These are phyloP conservation scores for Eriosoma lanigerum DNA, from an alignment of 1,140 invertebrate genomes.

Conservation along the genomic window DNA sequence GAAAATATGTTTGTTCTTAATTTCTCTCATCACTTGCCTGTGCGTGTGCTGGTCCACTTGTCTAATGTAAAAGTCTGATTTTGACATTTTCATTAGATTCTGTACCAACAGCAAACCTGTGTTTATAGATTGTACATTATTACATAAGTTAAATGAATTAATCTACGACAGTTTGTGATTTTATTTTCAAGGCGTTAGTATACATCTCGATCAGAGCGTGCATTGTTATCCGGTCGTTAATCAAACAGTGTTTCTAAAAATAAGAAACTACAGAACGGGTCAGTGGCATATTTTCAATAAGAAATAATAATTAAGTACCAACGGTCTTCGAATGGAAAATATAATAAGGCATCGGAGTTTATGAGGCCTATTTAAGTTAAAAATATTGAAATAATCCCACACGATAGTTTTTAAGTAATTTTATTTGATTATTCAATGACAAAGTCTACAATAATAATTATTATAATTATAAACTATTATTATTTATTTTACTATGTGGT, in stretches of 20 bases:
- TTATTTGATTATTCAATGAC: too few species aligned
- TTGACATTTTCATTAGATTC: conserved; percentile 72
- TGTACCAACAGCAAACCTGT: conserved; percentile 86
- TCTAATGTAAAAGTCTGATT: conserved; percentile 81
- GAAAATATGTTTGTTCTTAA: conserved; percentile 79
- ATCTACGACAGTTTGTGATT: conserved; percentile 10
- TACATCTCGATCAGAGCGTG: not conserved
- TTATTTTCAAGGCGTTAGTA: not conserved
- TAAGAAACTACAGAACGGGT: conserved; percentile 18
- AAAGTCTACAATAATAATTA: too few species aligned
- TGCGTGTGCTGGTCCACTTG: conserved; percentile 74
- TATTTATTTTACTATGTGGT: too few species aligned
- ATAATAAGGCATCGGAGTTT: too few species aligned
- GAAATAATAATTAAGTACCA: too few species aligned
- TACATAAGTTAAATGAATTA: not conserved
- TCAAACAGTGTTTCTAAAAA: conserved; percentile 28
- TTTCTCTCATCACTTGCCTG: conserved; percentile 74
- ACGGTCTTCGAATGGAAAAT: too few species aligned
- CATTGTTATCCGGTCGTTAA: conserved; percentile 22
- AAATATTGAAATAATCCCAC: too few species aligned
- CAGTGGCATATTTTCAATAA: too few species aligned
- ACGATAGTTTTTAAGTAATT: too few species aligned
- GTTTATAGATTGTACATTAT: too few species aligned
- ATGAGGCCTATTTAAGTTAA: too few species aligned
- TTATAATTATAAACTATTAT: too few species aligned